phyloP scores from a whole-genome alignment of 1,140 invertebrate genomes.

The Drosophila nigrodunni region DNA sequence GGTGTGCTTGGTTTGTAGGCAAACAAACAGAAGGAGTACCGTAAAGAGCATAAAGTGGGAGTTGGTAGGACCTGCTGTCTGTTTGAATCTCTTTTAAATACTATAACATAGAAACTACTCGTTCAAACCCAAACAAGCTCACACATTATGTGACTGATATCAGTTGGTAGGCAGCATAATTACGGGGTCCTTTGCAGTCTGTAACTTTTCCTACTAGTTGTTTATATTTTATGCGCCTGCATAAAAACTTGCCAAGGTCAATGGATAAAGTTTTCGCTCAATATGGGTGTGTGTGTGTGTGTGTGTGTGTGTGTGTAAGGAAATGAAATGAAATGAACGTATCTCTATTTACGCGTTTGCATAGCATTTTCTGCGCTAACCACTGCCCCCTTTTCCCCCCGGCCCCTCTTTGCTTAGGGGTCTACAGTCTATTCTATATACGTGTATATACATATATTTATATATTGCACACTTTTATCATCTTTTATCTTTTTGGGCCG shows the following conservation, averaged over 20 bases:
- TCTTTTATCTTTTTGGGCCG: slow-evolving; percentile 48
- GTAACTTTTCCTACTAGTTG: too few species aligned
- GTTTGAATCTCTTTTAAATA: too few species aligned
- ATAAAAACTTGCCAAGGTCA: slow-evolving; percentile 56
- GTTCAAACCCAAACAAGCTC: too few species aligned
- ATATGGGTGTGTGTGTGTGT: not conserved
- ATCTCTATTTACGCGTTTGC: slow-evolving; percentile 40
- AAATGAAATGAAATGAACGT: not conserved
- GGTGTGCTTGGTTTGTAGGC: too few species aligned
- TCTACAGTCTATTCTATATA: slow-evolving; percentile 18
- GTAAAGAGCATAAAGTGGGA: too few species aligned
- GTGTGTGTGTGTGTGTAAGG: not conserved
- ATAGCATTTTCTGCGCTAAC: not conserved
- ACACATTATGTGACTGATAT: too few species aligned
- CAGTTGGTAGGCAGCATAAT: too few species aligned
- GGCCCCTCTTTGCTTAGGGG: not conserved
- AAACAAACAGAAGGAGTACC: too few species aligned
- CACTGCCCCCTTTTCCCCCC: not conserved
- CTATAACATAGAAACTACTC: too few species aligned
- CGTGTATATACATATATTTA: slow-evolving; percentile 16
- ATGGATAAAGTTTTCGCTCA: slow-evolving; percentile 55
- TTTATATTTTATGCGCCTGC: slow-evolving; percentile 8
- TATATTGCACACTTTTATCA: slow-evolving; percentile 48
- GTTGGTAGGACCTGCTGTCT: too few species aligned
- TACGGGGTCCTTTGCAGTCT: too few species aligned